Conservation (phyloP, 2,113 vertebrate species). For the Ibidorhyncha struthersii region DNA sequence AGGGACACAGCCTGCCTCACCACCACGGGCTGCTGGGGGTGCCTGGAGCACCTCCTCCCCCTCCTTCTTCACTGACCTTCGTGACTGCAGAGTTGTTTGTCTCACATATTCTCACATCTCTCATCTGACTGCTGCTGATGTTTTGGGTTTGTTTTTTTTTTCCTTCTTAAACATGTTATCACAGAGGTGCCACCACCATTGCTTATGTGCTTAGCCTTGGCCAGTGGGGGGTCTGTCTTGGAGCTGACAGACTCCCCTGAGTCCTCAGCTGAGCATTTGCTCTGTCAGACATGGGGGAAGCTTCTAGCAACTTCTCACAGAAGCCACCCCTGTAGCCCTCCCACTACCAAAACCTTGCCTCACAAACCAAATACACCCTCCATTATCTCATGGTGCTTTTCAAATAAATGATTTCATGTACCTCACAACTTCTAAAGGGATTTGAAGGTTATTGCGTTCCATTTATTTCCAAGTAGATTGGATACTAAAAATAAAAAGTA, state of each 20-base stretch:
- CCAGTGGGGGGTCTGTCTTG: neutral
- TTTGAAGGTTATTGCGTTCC: conserved; percentile 33
- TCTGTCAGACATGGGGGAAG: neutral
- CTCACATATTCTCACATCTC: too few species aligned
- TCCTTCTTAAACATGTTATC: too few species aligned
- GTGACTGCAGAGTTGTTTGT: too few species aligned
- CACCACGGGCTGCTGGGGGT: too few species aligned
- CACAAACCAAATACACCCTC: neutral
- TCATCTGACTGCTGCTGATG: too few species aligned
- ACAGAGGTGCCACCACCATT: neutral
- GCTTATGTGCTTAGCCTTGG: neutral
- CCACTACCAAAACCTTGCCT: neutral
- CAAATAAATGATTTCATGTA: conserved; percentile 7
- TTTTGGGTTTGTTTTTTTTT: too few species aligned
- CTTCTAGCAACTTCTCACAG: neutral
- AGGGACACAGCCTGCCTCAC: too few species aligned
- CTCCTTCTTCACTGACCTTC: too few species aligned
- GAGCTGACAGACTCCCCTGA: too few species aligned
- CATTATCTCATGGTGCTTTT: conserved; percentile 39
- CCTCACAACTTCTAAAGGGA: conserved; percentile 8
- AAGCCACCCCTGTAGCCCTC: neutral
- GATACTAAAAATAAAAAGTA: conserved; percentile 57
- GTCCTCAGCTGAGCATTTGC: neutral
- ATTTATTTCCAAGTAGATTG: conserved; percentile 29
- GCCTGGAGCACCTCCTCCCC: too few species aligned